phyloP scores from a whole-genome alignment of 2,888 invertebrate species.

The Andrena marginata region DNA sequence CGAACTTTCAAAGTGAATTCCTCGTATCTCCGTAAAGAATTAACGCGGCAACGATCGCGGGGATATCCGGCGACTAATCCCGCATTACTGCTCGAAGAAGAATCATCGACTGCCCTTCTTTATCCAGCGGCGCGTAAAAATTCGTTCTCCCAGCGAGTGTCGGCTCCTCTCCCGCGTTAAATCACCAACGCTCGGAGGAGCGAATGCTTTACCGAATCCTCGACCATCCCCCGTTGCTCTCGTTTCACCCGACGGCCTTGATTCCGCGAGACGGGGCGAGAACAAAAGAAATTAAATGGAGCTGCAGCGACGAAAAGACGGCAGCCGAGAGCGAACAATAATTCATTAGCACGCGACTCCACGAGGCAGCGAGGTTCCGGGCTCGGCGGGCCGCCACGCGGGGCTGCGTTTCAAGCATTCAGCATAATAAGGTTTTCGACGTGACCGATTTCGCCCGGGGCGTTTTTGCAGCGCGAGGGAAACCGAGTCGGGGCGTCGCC shows the following conservation, averaged over 20 bases:
- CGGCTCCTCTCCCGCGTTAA: background rate
- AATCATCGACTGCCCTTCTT: too few species aligned
- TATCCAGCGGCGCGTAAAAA: background rate
- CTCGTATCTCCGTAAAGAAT: background rate
- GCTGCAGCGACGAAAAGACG: slow-evolving; percentile 1
- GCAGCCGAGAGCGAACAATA: slow-evolving; percentile 19
- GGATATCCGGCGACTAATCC: too few species aligned
- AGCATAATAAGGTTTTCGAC: slow-evolving; percentile 45
- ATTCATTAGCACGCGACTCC: slow-evolving; percentile 37
- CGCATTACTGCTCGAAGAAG: too few species aligned
- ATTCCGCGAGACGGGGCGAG: background rate
- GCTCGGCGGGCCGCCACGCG: background rate
- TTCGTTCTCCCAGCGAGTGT: background rate
- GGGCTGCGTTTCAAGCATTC: slow-evolving; percentile 29
- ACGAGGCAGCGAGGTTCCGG: background rate
- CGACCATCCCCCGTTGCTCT: background rate
- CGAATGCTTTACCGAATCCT: background rate
- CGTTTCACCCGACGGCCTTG: background rate
- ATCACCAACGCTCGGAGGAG: background rate
- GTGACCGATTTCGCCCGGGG: slow-evolving; percentile 33
- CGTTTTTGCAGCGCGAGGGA: slow-evolving; percentile 14
- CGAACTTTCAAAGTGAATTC: slow-evolving; percentile 23
- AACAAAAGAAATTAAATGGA: slow-evolving; percentile 8
- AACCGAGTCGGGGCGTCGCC: slow-evolving; percentile 23
- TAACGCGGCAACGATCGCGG: too few species aligned